Base-by-base conservation (phyloP, 2,888 invertebrate genomes). In the Aspidiotus destructor region DNA sequence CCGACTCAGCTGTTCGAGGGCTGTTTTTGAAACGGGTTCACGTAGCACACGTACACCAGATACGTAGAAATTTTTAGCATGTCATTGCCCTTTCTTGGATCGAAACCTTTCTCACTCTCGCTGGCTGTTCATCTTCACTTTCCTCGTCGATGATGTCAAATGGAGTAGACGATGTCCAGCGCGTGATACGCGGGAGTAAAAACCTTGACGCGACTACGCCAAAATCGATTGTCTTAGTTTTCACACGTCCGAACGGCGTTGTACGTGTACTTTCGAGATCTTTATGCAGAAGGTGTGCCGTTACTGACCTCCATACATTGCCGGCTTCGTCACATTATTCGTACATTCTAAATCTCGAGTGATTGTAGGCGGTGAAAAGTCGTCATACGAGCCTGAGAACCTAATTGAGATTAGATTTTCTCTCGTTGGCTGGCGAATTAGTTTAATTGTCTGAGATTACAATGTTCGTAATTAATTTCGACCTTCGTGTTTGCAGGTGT, bases 51-150 rank as follows among this genome's bases (percentile, higher is more conserved):
- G 55, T 41, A 28, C 41, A 41, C 53, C 28, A 10, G 55, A 64
- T 52, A 41, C 54, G 52, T 55, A 64, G 11, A 2, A 58, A 28
- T 28, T 28, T 3, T 5, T 28, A 28, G 28, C 28, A 48, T 65
- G 65, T 65, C 65, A 65, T 58, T 65, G 65, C 58, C 65, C 65
- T 65, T 65, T 65, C 48, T 55, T 16, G 28, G 63, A 63, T 63
- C 40, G 64, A 55, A 55, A 64, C 64, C 64, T 64, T 44, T 54
- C 54, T 64, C 55, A 54, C 42, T 55, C 41, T 64, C 41, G 28
- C 28, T 28, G 28, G 28, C 28, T 28, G 28, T 28, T 28, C 1
- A 28, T 28, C 28, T 28, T 28, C 28, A 28, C 28, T 28, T 28
- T 28, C 28, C 28, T 28, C 28, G 28, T 28, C 28, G 28, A 28